Percentiles rank a stretch among this genome's conserved stretches.
phyloP scores from a whole-genome alignment of 2,113 vertebrate genomes.

The Connochaetes taurinus region DNA sequence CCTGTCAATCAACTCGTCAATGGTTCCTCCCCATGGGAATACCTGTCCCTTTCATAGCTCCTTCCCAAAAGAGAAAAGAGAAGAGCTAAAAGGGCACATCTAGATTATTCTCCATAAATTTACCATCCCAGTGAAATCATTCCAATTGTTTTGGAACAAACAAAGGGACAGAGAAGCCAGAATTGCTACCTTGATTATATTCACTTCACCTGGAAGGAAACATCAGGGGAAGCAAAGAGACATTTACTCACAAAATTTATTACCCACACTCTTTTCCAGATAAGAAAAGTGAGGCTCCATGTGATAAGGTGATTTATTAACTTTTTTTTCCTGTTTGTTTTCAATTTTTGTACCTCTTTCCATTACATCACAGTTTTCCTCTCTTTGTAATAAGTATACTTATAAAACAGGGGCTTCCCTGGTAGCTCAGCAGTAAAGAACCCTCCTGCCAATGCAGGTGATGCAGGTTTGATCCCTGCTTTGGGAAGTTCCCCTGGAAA shows the following conservation, averaged over 20 bases:
- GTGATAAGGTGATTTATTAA: not conserved
- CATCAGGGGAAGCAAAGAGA: not conserved
- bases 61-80: not conserved
- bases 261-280: not conserved
- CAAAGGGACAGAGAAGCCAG: not conserved
- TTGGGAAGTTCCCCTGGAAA: not conserved
- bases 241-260: not conserved
- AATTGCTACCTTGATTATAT: not conserved
- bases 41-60: not conserved
- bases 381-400: not conserved
- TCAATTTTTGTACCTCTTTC: not conserved
- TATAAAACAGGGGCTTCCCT: not conserved
- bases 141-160: not conserved
- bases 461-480: not conserved
- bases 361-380: not conserved
- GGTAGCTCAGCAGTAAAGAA: not conserved
- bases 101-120: not conserved
- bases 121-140: not conserved
- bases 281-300: not conserved
- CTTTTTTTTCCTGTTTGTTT: not conserved
- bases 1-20: not conserved
- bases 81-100: not conserved
- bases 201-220: not conserved
- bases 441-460: not conserved
- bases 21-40: fast-evolving